Evolutionary conservation across 2,888 invertebrate species (phyloP).

Genomic region (Rhopalosiphum nymphaeae): DNA sequence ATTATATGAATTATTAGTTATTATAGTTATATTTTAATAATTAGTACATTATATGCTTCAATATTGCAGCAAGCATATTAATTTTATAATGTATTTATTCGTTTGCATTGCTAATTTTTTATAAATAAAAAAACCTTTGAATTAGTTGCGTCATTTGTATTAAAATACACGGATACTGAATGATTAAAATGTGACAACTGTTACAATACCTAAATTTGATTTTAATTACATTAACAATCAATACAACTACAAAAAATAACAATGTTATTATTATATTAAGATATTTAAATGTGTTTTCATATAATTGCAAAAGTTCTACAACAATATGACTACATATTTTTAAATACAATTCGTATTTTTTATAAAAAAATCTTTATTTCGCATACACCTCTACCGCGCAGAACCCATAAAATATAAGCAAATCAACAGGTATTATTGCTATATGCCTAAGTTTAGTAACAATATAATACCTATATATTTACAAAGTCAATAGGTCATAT

Average conservation of each 20-base stretch:
- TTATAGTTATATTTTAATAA: background rate
- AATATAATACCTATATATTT: too few relatives aligned
- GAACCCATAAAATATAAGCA: too few relatives aligned
- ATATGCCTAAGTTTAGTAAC: too few relatives aligned
- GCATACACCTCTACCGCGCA: too few relatives aligned
- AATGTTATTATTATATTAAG: too few relatives aligned
- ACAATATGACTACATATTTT: too few relatives aligned
- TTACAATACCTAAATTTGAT: background rate
- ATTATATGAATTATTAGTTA: background rate
- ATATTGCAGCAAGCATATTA: background rate
- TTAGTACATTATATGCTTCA: background rate
- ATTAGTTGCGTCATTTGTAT: background rate
- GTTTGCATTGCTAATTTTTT: background rate
- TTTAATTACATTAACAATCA: background rate
- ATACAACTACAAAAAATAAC: background rate
- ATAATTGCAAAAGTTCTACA: too few relatives aligned
- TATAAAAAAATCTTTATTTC: too few relatives aligned
- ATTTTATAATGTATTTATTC: background rate
- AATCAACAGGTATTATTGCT: too few relatives aligned
- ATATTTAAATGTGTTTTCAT: too few relatives aligned
- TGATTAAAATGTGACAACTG: background rate
- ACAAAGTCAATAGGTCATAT: too few relatives aligned
- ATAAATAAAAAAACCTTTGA: background rate
- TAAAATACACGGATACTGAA: background rate
- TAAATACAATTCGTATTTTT: too few relatives aligned